Evolutionary conservation across 2,888 invertebrate species (phyloP), one percentile per base, ranked within the genome.

Genomic region (Amblyjoppa proteus): DNA sequence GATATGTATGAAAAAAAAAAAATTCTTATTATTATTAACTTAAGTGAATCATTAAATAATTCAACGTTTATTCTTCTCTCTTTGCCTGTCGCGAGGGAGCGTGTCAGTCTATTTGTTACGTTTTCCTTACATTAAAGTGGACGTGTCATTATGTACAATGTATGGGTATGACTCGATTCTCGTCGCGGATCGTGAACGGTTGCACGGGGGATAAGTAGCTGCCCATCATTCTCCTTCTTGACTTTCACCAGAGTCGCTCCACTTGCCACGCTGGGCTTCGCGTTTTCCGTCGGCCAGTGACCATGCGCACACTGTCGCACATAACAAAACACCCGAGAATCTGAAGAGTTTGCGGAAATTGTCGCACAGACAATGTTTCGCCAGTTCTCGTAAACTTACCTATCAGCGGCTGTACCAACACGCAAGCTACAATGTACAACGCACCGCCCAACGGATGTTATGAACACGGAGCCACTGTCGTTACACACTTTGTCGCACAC

Each of bases 191-290:
- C 74, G 85, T 86, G 74, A 58, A 85, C 77, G 82, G 70, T 56
- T 73, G 77, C 71, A 84, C 83, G 83, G 77, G 73, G 86, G 71
- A 84, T 83, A 79, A 81, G 81, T 87, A 82, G 82, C 69, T 85
- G 87, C 75, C 68, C 84, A 83, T 86, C 84, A 85, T 81, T 84
- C 85, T 85, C 70, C 69, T 76, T 77, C 83, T 83, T 83, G 87
- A 90, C 91, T 91, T 91, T 91, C 91, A 89, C 91, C 89, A 85
- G 89, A 88, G 87, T 87, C 91, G 92, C 92, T 92, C 92, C 90
- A 93, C 91, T 93, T 93, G 90, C 86, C 81, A 79, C 87, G 81
- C 69, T 68, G 70, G 53, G 11, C 68, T 84, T 61, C 49, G 56
- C 64, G 49, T 70, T 70, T 64, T 34, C n/a, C 31, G 31, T 16